Evolutionary conservation across 2,888 invertebrate genomes (phyloP).

Genomic region (Odontomyia ornata): DNA sequence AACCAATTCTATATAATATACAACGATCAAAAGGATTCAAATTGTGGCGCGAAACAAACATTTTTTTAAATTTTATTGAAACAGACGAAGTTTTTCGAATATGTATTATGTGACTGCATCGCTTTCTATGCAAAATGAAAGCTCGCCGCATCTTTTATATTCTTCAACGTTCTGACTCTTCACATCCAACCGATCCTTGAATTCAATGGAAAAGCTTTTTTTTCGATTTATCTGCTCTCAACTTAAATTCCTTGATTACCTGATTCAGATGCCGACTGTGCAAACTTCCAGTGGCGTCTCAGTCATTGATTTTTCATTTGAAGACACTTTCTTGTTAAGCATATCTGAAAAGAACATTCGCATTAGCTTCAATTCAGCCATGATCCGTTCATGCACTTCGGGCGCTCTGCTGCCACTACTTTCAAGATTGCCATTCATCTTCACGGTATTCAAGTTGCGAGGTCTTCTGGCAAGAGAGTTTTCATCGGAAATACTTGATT

Average conservation of each 20-base stretch:
- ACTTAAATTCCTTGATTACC: slow-evolving; percentile 17
- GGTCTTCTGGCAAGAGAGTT: slow-evolving; percentile 16
- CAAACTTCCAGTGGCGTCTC: slow-evolving; percentile 56
- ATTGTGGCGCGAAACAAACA: too few species aligned
- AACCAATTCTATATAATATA: too few species aligned
- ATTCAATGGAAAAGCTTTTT: slow-evolving; percentile 14
- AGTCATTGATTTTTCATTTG: slow-evolving; percentile 64
- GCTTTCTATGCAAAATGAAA: too few species aligned
- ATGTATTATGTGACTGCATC: too few species aligned
- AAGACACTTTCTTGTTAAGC: slow-evolving; percentile 71
- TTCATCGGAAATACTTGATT: not conserved
- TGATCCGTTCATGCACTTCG: slow-evolving; percentile 69
- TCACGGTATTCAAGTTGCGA: slow-evolving; percentile 32
- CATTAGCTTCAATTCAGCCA: slow-evolving; percentile 88
- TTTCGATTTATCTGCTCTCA: slow-evolving; percentile 30
- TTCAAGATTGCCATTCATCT: slow-evolving; percentile 53
- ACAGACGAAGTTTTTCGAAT: too few species aligned
- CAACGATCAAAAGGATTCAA: too few species aligned
- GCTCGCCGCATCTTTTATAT: too few species aligned
- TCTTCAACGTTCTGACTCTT: slow-evolving; percentile 38
- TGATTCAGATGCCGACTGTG: slow-evolving; percentile 57
- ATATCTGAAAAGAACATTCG: slow-evolving; percentile 87
- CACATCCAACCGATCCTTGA: slow-evolving; percentile 15
- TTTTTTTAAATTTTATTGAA: too few species aligned
- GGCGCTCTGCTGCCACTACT: slow-evolving; percentile 48